Percentiles rank a stretch among this genome's conserved stretches.
phyloP scores from a whole-genome alignment of 2,888 invertebrate genomes.

The Pandemis cinnamomeana region DNA sequence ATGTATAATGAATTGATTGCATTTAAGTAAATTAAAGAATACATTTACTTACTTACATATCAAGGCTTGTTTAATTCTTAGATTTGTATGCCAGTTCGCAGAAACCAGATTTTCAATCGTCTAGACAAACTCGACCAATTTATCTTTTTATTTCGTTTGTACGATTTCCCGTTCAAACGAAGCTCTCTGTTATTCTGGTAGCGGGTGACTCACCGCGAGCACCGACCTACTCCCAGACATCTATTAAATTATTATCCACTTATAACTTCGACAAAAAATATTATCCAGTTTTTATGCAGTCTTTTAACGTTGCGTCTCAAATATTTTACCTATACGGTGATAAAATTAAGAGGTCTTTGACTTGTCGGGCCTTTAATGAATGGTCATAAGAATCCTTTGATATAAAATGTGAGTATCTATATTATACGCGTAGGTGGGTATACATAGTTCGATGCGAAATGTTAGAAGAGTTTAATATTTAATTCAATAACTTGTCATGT shows the following conservation, averaged over 20 bases:
- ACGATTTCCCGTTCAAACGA: not conserved
- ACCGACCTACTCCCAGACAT: constrained; percentile 32
- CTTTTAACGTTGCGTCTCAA: constrained; percentile 35
- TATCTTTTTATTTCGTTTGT: not conserved
- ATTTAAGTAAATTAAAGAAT: not conserved
- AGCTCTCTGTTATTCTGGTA: not conserved
- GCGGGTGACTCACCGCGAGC: constrained; percentile 25
- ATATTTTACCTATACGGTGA: constrained; percentile 30
- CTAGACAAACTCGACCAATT: constrained; percentile 22
- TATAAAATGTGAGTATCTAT: not conserved
- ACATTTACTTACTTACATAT: not conserved
- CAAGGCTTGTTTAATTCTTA: constrained; percentile 23
- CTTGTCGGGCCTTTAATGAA: constrained; percentile 8
- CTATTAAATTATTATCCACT: constrained; percentile 42
- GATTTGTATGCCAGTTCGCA: constrained; percentile 23
- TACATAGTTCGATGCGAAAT: no score
- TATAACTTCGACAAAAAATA: constrained; percentile 35
- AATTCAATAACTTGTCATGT: no score
- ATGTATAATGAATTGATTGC: not conserved
- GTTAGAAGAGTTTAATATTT: no score
- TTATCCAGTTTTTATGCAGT: constrained; percentile 31
- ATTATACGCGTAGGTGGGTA: not conserved
- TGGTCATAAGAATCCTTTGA: constrained; percentile 9
- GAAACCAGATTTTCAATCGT: constrained; percentile 25
- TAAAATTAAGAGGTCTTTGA: constrained; percentile 35